phyloP scores from a whole-genome alignment of 1,140 invertebrate genomes.

The Platyura marginata region DNA sequence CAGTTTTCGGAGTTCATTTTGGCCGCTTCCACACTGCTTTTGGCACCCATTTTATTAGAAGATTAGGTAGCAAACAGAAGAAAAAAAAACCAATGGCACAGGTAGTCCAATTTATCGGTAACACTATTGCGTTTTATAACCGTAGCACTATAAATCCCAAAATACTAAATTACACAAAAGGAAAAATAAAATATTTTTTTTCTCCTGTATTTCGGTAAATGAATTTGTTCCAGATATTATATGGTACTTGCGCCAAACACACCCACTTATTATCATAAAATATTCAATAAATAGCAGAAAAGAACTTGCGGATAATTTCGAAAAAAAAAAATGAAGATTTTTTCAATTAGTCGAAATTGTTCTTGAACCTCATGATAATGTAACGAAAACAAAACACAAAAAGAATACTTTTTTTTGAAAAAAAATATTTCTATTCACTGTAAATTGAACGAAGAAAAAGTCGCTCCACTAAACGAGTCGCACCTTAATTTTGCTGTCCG shows the following conservation, averaged over 20 bases:
- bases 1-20: slow-evolving; percentile 54
- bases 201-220: too few relatives aligned
- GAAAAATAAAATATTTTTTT: too few relatives aligned
- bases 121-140: neutral
- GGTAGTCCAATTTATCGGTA: neutral
- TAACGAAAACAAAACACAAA: too few relatives aligned
- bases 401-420: neutral
- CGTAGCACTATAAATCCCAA: neutral
- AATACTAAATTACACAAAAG: neutral
- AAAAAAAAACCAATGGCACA: neutral
- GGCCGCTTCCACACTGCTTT: slow-evolving; percentile 48
- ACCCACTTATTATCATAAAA: slow-evolving; percentile 2
- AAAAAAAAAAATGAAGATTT: neutral
- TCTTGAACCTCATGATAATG: too few relatives aligned
- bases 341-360: neutral
- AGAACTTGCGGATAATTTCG: neutral
- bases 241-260: neutral
- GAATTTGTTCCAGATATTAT: neutral
- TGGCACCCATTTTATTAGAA: slow-evolving; percentile 38
- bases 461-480: neutral
- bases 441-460: neutral
- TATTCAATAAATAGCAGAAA: neutral
- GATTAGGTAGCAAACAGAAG: neutral
- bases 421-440: neutral
- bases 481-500: neutral